Conservation (phyloP, 35 echinoderm and acorn worm genomes). For the Anneissia japonica region DNA sequence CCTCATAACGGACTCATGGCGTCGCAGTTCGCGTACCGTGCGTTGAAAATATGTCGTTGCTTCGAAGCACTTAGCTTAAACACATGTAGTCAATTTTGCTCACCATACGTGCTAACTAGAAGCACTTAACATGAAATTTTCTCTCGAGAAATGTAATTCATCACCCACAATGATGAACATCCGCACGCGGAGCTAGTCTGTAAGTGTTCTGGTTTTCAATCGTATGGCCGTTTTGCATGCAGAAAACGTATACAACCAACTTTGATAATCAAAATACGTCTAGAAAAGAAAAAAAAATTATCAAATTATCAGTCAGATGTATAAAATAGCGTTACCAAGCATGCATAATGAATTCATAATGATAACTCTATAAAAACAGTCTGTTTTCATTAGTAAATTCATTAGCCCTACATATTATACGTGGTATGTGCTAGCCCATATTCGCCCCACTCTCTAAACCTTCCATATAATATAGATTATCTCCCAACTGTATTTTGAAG, state of each 20-base stretch:
- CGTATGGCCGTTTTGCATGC: not conserved
- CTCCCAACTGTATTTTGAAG: too few relatives aligned
- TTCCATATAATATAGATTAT: too few relatives aligned
- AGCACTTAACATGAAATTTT: not conserved
- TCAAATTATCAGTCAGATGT: too few relatives aligned
- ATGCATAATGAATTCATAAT: too few relatives aligned
- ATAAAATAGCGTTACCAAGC: too few relatives aligned
- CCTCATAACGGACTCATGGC: not conserved
- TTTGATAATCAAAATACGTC: too few relatives aligned
- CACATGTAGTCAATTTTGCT: not conserved
- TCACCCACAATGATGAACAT: not conserved
- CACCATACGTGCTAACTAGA: not conserved
- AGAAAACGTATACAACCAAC: not conserved
- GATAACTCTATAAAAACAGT: too few relatives aligned
- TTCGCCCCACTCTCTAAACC: too few relatives aligned
- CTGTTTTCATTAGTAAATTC: too few relatives aligned
- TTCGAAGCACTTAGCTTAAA: not conserved
- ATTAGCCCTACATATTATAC: too few relatives aligned
- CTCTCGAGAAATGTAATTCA: not conserved
- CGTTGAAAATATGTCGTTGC: not conserved
- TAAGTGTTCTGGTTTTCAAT: not conserved
- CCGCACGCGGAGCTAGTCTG: not conserved
- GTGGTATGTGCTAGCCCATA: too few relatives aligned
- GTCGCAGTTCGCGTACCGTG: not conserved
- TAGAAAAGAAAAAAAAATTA: too few relatives aligned